phyloP scores from a whole-genome alignment of 1,140 invertebrate species.

The Capitella teleta region DNA sequence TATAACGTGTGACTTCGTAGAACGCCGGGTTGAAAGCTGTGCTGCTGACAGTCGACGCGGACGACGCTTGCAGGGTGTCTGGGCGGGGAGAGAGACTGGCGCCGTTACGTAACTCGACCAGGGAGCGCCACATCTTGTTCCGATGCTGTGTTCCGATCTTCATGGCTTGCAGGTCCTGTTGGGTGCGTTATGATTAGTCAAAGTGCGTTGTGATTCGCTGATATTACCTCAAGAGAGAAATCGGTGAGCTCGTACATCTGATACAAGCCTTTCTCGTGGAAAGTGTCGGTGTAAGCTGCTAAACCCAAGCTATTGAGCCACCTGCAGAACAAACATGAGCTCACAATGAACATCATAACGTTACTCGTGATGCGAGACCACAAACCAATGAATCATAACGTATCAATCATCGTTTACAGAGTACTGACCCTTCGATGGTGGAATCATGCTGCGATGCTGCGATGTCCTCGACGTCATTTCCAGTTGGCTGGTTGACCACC shows the following conservation, averaged over 20 bases:
- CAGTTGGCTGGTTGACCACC: no score
- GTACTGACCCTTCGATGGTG: no score
- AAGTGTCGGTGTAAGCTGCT: slow-evolving; percentile 32
- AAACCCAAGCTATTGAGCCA: slow-evolving; percentile 28
- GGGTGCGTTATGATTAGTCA: not conserved
- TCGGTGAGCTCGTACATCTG: slow-evolving; percentile 32
- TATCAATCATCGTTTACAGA: no score
- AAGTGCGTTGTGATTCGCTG: not conserved
- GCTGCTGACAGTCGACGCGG: slow-evolving; percentile 20
- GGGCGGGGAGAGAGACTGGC: no score
- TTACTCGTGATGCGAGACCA: no score
- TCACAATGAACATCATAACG: no score
- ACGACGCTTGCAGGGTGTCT: slow-evolving; percentile 7
- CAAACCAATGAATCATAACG: no score
- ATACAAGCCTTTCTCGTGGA: slow-evolving; percentile 24
- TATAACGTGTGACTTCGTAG: slow-evolving; percentile 34
- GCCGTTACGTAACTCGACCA: slow-evolving; percentile 21
- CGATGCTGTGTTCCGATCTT: slow-evolving; percentile 30
- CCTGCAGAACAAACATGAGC: slow-evolving; percentile 18
- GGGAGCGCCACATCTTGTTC: slow-evolving; percentile 33
- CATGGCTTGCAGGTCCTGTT: slow-evolving; percentile 32
- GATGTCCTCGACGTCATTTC: no score
- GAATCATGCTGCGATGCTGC: no score
- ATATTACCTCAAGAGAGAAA: slow-evolving; percentile 29
- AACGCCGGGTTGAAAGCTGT: slow-evolving; percentile 27